These are phyloP conservation scores for Azemiops feae DNA, from an alignment of 2,113 vertebrate genomes.

Conservation along the genomic window DNA sequence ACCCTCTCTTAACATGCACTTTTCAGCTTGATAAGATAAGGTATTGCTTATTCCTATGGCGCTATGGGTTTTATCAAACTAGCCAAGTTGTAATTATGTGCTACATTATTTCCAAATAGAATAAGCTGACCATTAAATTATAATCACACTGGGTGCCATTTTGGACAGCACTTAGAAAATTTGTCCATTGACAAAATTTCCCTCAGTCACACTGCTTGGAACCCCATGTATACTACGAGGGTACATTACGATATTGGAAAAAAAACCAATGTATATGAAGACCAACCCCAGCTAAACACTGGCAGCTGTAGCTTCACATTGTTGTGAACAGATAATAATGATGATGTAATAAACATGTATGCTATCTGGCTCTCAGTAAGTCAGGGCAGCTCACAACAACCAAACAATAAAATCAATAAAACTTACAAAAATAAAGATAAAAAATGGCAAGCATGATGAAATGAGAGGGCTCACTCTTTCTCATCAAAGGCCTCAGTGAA, in stretches of 20 bases:
- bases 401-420: not conserved
- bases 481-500: not conserved
- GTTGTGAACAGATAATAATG: not conserved
- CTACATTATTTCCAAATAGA: not conserved
- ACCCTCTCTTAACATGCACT: not conserved
- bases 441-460: not conserved
- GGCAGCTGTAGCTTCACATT: not conserved
- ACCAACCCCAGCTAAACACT: not conserved
- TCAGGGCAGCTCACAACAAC: not conserved
- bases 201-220: not conserved
- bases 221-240: not conserved
- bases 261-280: not conserved
- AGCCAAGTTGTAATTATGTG: not conserved
- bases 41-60: not conserved
- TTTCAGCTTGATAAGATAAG: not conserved
- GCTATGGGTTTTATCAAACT: not conserved
- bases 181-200: not conserved
- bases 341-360: not conserved
- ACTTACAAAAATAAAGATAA: not conserved
- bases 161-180: not conserved
- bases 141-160: not conserved
- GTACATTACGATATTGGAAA: not conserved
- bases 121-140: not conserved
- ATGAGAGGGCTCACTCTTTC: not conserved
- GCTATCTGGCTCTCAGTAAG: not conserved